Percentiles rank a stretch among this genome's conserved stretches.
phyloP scores from a whole-genome alignment of 2,113 vertebrate species.

The Ursus arctos region DNA sequence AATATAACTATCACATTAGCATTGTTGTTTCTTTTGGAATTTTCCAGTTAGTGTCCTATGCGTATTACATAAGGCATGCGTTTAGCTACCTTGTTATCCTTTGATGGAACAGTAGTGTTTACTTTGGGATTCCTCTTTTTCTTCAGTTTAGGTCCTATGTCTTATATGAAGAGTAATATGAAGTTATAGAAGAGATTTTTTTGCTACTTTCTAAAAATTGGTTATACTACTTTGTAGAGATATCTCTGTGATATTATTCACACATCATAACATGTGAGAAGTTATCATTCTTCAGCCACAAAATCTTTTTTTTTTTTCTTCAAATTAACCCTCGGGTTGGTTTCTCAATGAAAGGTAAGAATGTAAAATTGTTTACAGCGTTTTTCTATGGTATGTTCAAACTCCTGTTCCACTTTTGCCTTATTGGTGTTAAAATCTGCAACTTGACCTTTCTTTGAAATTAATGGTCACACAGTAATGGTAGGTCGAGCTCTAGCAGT shows the following conservation, averaged over 20 bases:
- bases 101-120: neutral
- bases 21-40: conserved; percentile 15
- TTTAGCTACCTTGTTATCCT: neutral
- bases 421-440: conserved; percentile 47
- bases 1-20: neutral
- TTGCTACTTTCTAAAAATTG: neutral
- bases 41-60: neutral
- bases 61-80: neutral
- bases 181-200: neutral
- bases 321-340: conserved; percentile 26
- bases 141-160: neutral
- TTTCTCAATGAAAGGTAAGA: conserved; percentile 32
- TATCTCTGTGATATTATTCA: neutral
- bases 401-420: neutral
- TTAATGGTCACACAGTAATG: conserved; percentile 70
- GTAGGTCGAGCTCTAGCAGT: conserved; percentile 32
- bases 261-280: neutral
- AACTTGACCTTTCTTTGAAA: conserved; percentile 79
- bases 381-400: conserved; percentile 39
- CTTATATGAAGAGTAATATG: neutral
- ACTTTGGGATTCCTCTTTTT: neutral
- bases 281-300: neutral
- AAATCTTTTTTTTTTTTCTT: neutral
- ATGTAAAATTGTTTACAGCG: neutral
- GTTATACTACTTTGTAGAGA: neutral